Percentiles rank a stretch among this genome's conserved stretches.
Evolutionary conservation across 2,888 invertebrate species (phyloP).

Genomic region (Drosophila robusta): DNA sequence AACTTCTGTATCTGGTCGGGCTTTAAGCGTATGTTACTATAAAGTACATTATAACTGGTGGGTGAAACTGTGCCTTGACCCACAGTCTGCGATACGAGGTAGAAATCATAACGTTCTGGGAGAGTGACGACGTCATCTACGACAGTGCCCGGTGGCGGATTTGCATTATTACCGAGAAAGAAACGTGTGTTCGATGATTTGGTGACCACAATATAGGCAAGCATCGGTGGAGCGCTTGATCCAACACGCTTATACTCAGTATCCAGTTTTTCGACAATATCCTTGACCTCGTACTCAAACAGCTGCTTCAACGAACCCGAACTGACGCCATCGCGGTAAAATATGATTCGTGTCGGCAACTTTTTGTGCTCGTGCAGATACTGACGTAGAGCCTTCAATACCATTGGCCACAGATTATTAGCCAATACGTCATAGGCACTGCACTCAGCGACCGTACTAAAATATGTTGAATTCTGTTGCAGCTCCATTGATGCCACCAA

Average conservation of each 20-base stretch:
- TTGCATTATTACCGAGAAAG: slow-evolving; percentile 86
- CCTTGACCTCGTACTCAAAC: slow-evolving; percentile 90
- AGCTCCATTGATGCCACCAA: slow-evolving; percentile 91
- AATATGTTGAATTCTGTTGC: slow-evolving; percentile 88
- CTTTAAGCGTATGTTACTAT: slow-evolving; percentile 88
- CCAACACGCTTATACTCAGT: slow-evolving; percentile 86
- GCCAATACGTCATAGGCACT: slow-evolving; percentile 90
- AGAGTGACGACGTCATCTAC: slow-evolving; percentile 94
- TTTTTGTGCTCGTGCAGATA: slow-evolving; percentile 76
- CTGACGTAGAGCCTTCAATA: slow-evolving; percentile 85
- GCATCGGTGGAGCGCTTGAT: slow-evolving; percentile 84
- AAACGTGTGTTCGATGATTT: slow-evolving; percentile 94
- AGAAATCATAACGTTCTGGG: slow-evolving; percentile 95
- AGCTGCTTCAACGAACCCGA: slow-evolving; percentile 95
- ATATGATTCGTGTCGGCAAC: slow-evolving; percentile 90
- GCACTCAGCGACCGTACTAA: slow-evolving; percentile 90
- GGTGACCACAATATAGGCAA: slow-evolving; percentile 94
- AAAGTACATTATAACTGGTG: slow-evolving; percentile 94
- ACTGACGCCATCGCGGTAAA: slow-evolving; percentile 97
- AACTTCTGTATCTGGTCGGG: slow-evolving; percentile 93
- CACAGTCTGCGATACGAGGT: slow-evolving; percentile 93
- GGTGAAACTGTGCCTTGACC: slow-evolving; percentile 96
- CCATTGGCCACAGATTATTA: slow-evolving; percentile 89
- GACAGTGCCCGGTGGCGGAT: slow-evolving; percentile 94
- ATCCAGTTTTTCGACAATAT: slow-evolving; percentile 87